phyloP scores from a whole-genome alignment of 2,888 invertebrate species.

The Andrena flavipes region DNA sequence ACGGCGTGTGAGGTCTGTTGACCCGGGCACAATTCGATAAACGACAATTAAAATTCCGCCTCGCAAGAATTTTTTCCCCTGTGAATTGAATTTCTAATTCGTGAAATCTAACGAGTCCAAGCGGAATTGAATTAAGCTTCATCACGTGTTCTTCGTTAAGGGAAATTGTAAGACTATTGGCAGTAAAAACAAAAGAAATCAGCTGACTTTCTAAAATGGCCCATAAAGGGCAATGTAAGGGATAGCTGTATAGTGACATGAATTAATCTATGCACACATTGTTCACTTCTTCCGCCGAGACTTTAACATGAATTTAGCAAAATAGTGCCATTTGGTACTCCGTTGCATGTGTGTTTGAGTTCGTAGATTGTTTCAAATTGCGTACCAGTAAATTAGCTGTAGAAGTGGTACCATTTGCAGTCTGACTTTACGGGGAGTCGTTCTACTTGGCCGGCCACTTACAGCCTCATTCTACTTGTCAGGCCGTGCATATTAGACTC shows the following conservation, averaged over 20 bases:
- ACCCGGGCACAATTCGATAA: neutral
- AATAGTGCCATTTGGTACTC: neutral
- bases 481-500: neutral
- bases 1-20: neutral
- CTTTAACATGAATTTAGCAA: neutral
- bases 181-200: neutral
- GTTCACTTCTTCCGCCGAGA: neutral
- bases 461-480: slow-evolving; percentile 25
- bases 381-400: neutral
- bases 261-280: neutral
- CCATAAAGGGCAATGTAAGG: neutral
- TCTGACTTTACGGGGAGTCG: slow-evolving; percentile 8
- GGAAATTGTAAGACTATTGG: neutral
- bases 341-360: neutral
- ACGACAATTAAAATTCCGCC: slow-evolving; percentile 1
- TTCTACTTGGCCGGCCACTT: slow-evolving; percentile 32
- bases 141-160: neutral
- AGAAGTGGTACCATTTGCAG: slow-evolving; percentile 13
- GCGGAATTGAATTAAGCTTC: neutral
- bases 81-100: neutral
- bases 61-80: too few species aligned
- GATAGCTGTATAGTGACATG: neutral
- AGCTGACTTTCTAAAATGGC: neutral
- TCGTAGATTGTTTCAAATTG: neutral
- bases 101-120: neutral